Evolutionary conservation across 2,797 vertebrate genomes (phyloP).

Genomic region (Rhinogobio ventralis): DNA sequence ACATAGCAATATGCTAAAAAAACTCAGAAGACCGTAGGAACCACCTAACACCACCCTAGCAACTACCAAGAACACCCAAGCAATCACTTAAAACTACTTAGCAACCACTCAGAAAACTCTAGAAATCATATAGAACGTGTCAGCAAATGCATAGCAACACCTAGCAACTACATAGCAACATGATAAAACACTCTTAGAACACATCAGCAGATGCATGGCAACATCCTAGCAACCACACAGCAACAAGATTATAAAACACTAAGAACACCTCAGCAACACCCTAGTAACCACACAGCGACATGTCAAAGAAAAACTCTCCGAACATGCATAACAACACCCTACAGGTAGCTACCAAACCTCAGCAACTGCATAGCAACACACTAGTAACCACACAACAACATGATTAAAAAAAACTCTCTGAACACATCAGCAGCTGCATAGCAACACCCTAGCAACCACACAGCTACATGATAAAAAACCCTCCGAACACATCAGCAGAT

Average conservation of each 20-base stretch:
- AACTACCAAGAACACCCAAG: no score
- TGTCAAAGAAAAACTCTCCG: not conserved
- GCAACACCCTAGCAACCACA: not conserved
- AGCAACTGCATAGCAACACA: not conserved
- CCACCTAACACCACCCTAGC: no score
- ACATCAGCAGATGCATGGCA: not conserved
- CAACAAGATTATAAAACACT: not conserved
- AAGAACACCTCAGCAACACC: not conserved
- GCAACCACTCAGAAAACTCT: no score
- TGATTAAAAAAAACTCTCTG: not conserved
- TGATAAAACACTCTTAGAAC: not conserved
- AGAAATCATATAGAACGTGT: no score
- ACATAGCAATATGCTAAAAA: no score
- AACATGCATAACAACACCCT: not conserved
- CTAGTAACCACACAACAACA: fast-evolving
- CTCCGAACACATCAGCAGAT: not conserved
- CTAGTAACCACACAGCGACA: not conserved
- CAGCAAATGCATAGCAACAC: no score
- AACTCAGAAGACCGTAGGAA: no score
- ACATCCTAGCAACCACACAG: no score
- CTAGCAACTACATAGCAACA: no score
- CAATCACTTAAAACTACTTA: no score
- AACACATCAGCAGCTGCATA: not conserved
- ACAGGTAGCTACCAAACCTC: not conserved
- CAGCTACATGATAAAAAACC: fast-evolving